A percentile compares a stretch with the other conserved stretches of the same genome.
Evolutionary conservation across 2,888 invertebrate genomes (phyloP).

Genomic region (Timandra comae): DNA sequence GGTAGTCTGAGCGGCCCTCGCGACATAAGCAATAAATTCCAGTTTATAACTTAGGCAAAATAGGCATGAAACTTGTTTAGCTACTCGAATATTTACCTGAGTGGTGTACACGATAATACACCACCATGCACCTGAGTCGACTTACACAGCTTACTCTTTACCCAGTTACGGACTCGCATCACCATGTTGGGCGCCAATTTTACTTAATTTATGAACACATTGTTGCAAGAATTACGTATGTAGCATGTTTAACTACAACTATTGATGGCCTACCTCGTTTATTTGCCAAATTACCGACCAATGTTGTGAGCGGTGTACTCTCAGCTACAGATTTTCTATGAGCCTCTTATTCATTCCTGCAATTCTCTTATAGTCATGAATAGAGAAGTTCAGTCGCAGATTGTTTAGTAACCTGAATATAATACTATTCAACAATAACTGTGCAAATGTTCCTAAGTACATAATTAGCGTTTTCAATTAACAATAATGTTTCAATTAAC

Average conservation of each 20-base stretch:
- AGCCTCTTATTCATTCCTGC: too few relatives aligned
- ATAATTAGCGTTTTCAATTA: constrained; percentile 6
- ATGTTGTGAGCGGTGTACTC: too few relatives aligned
- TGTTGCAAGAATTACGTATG: constrained; percentile 50
- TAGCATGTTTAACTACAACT: too few relatives aligned
- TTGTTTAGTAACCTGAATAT: too few relatives aligned
- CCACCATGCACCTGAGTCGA: constrained; percentile 59
- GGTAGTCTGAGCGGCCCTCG: constrained; percentile 22
- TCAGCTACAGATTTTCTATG: too few relatives aligned
- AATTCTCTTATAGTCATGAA: too few relatives aligned
- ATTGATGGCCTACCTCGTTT: too few relatives aligned
- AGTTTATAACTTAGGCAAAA: constrained; percentile 50
- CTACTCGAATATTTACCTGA: constrained; percentile 48
- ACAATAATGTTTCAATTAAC: constrained; percentile 4
- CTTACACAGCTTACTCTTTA: constrained; percentile 33
- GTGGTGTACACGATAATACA: constrained; percentile 58
- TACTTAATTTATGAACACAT: constrained; percentile 42
- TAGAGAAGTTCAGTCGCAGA: too few relatives aligned
- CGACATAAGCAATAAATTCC: constrained; percentile 41
- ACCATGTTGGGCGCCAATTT: constrained; percentile 51
- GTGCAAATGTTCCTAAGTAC: constrained; percentile 4
- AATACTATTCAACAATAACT: constrained; percentile 1
- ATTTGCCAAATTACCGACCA: too few relatives aligned
- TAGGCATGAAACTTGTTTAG: constrained; percentile 51
- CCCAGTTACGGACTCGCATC: constrained; percentile 33